phyloP scores from a whole-genome alignment of 2,113 vertebrate genomes.

The Scophthalmus maximus region DNA sequence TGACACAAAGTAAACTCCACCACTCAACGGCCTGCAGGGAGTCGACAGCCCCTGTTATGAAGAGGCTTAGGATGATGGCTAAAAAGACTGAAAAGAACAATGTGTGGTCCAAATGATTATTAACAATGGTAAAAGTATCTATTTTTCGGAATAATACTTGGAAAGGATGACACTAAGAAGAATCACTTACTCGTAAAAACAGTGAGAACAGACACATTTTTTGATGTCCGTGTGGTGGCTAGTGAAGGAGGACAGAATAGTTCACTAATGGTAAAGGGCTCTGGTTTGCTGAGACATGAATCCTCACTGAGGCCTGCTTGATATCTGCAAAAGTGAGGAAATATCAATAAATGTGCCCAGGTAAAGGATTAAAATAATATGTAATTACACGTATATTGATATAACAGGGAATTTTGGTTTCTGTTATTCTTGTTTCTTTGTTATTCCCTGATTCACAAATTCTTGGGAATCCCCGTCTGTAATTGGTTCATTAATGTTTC shows the following conservation, averaged over 20 bases:
- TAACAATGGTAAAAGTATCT: neutral
- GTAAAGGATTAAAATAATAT: neutral
- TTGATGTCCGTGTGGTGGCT: conserved; percentile 74
- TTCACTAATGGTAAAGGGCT: conserved; percentile 60
- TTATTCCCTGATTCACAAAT: too few species aligned
- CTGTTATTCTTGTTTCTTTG: too few species aligned
- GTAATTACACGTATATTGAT: neutral
- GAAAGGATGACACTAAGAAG: neutral
- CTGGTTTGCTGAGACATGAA: conserved; percentile 45
- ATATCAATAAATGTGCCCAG: neutral
- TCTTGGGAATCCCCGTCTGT: too few species aligned
- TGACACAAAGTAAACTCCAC: conserved; percentile 81
- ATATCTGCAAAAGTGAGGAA: conserved; percentile 77
- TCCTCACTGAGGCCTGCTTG: conserved; percentile 45
- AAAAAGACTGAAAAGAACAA: conserved; percentile 67
- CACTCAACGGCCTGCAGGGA: conserved; percentile 64
- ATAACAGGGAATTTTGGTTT: too few species aligned
- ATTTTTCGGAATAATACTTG: neutral
- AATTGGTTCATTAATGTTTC: too few species aligned
- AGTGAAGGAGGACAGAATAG: conserved; percentile 65
- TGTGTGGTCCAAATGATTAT: neutral
- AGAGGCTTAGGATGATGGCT: conserved; percentile 64
- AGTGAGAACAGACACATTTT: conserved; percentile 73
- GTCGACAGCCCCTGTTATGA: conserved; percentile 59
- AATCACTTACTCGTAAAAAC: conserved; percentile 64